Evolutionary conservation across 1,140 invertebrate species (phyloP).

Genomic region (Polypedilum pembai): DNA sequence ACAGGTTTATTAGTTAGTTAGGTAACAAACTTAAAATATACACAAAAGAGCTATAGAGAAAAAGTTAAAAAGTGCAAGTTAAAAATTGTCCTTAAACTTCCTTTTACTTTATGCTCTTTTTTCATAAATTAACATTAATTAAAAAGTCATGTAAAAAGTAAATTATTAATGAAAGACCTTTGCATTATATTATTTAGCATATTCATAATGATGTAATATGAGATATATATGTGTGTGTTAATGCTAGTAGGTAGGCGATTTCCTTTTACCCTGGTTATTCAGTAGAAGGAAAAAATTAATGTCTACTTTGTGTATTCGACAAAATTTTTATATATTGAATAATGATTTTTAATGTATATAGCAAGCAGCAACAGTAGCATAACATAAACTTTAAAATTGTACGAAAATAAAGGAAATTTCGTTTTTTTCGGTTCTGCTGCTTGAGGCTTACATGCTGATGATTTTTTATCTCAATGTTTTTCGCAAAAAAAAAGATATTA

Average conservation of each 20-base stretch:
- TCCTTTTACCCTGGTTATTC: too few relatives aligned
- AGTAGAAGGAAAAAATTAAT: too few relatives aligned
- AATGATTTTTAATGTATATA: background rate
- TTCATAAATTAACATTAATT: conserved; percentile 20
- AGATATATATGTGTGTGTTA: too few relatives aligned
- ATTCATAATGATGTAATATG: too few relatives aligned
- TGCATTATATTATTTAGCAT: too few relatives aligned
- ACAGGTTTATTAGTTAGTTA: background rate
- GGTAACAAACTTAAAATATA: background rate
- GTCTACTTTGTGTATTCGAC: background rate
- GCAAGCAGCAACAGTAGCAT: background rate
- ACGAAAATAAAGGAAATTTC: background rate
- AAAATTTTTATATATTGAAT: background rate
- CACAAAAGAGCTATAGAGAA: background rate
- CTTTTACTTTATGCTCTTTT: background rate
- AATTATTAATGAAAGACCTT: too few relatives aligned
- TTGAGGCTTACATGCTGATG: background rate
- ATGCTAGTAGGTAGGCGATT: too few relatives aligned
- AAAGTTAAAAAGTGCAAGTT: background rate
- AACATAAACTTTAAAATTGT: conserved; percentile 1
- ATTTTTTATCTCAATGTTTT: background rate
- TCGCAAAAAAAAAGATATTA: background rate
- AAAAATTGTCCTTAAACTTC: background rate
- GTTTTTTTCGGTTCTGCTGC: background rate
- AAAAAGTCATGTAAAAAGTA: conserved; percentile 13